phyloP scores from a whole-genome alignment of 2,797 vertebrate species.

The Neomorphus geoffroyi region DNA sequence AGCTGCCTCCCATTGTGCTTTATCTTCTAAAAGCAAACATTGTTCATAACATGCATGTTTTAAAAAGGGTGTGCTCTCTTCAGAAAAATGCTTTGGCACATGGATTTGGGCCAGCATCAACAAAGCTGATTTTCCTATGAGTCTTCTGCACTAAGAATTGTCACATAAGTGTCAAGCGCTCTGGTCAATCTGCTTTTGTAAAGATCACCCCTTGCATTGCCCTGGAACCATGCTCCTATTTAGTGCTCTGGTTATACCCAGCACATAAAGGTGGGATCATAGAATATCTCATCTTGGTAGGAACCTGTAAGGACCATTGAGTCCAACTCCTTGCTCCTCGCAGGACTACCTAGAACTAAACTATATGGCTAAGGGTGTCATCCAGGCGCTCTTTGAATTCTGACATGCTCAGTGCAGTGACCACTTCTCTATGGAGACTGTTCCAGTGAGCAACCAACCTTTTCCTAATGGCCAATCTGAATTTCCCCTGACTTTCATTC shows the following conservation, averaged over 20 bases:
- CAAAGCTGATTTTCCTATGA: not conserved
- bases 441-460: not conserved
- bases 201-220: not conserved
- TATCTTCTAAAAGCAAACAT: slow-evolving; percentile 41
- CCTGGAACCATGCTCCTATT: not conserved
- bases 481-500: not conserved
- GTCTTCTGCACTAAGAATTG: not conserved
- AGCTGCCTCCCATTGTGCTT: not conserved
- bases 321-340: not conserved
- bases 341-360: not conserved
- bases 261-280: not conserved
- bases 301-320: not conserved
- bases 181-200: not conserved
- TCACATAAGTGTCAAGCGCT: not conserved
- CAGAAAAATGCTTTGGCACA: not conserved
- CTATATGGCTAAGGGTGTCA: not conserved
- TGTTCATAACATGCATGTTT: not conserved
- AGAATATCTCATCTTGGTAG: not conserved
- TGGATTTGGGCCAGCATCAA: slow-evolving; percentile 44
- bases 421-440: not conserved
- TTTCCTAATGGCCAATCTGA: not conserved
- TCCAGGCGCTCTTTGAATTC: not conserved
- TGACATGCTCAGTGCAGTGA: not conserved
- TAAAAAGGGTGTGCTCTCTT: slow-evolving; percentile 3
- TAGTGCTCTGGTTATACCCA: not conserved